Evolutionary conservation across 2,888 invertebrate species (phyloP).

Genomic region (Macrosoma leucophasiata): DNA sequence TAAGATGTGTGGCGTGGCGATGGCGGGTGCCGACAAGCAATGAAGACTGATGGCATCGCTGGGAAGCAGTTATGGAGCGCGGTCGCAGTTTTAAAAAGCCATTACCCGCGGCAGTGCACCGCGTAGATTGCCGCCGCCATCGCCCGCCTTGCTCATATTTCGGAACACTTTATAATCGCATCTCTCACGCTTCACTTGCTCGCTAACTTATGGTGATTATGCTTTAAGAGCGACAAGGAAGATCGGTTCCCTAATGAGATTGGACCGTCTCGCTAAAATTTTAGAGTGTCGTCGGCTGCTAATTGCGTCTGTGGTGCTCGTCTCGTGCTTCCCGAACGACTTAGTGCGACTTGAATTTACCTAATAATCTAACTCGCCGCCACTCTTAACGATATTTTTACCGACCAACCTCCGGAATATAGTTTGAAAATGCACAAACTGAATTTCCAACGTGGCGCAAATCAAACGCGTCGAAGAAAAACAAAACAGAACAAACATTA

Average conservation of each 20-base stretch:
- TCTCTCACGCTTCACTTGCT: slow-evolving; percentile 72
- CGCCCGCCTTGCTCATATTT: slow-evolving; percentile 60
- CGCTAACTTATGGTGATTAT: slow-evolving; percentile 74
- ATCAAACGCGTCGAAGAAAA: slow-evolving; percentile 38
- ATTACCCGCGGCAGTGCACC: slow-evolving; percentile 71
- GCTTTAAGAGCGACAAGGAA: slow-evolving; percentile 72
- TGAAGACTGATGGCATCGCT: slow-evolving; percentile 75
- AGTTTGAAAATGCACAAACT: too few relatives aligned
- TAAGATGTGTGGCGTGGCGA: slow-evolving; percentile 58
- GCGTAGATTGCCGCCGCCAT: slow-evolving; percentile 58
- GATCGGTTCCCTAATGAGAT: slow-evolving; percentile 73
- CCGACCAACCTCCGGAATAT: too few relatives aligned
- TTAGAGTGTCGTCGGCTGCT: slow-evolving; percentile 69
- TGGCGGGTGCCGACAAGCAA: slow-evolving; percentile 73
- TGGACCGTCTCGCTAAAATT: slow-evolving; percentile 72
- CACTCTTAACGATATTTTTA: too few relatives aligned
- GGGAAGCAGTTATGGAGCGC: slow-evolving; percentile 73
- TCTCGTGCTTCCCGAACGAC: slow-evolving; percentile 23
- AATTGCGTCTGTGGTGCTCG: slow-evolving; percentile 63
- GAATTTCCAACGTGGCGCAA: slow-evolving; percentile 31
- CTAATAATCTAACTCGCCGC: slow-evolving; percentile 21
- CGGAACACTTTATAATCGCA: slow-evolving; percentile 75
- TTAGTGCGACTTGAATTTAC: slow-evolving; percentile 14
- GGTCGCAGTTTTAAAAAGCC: slow-evolving; percentile 76
- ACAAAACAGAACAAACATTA: slow-evolving; percentile 72